Conservation (phyloP, 2,888 invertebrate species). For the Nezara viridula region DNA sequence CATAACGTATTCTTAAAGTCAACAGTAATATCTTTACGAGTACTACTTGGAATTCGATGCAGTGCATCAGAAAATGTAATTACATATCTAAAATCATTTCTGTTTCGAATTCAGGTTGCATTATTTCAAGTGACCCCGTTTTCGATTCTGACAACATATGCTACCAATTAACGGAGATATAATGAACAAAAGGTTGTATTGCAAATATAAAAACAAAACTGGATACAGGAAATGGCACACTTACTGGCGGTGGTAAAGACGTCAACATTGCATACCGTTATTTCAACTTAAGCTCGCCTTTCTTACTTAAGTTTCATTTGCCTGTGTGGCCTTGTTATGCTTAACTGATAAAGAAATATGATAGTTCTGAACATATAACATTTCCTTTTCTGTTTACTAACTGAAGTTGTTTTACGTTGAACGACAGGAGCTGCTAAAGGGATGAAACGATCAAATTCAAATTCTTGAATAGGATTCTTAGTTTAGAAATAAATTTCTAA, state of each 20-base stretch:
- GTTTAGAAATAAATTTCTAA: no score
- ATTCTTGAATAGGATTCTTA: background rate
- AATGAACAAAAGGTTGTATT: no score
- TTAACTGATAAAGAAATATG: background rate
- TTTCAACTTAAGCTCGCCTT: constrained; percentile 4
- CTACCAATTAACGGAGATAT: no score
- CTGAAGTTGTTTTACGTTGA: no score
- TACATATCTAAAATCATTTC: no score
- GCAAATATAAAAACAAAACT: background rate
- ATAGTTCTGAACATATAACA: background rate
- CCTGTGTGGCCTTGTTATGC: background rate
- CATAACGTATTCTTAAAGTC: no score
- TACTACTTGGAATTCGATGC: no score
- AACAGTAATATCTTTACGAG: no score
- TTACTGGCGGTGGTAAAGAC: background rate
- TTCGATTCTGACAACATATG: no score
- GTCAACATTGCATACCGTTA: constrained; percentile 16
- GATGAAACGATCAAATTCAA: background rate
- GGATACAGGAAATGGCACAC: background rate
- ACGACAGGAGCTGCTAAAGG: background rate
- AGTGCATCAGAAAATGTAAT: no score
- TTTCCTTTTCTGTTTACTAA: background rate
- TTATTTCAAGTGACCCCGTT: no score
- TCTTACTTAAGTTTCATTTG: background rate
- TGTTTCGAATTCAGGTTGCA: no score